Base-by-base conservation (phyloP, 2,888 invertebrate genomes). In the Cosmopolites sordidus region DNA sequence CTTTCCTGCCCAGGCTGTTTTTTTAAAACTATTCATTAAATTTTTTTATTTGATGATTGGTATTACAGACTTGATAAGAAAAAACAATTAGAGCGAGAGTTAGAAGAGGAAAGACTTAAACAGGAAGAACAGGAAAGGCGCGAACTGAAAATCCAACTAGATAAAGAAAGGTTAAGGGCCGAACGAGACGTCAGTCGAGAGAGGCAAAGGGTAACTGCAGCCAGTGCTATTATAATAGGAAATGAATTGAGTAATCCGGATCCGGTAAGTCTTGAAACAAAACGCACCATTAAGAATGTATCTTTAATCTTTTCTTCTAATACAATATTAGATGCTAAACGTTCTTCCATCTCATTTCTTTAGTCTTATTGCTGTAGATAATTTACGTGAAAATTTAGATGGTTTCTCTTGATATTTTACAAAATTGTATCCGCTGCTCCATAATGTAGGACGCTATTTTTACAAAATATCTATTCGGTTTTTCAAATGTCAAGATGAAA, bases 201-300 rank as follows among this genome's bases (percentile, higher is more conserved):
- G 56, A 66, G 66, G 58, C 75, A 75, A 49, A 69, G 65, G 57
- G 65, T 71, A 39, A 66, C 66, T 50, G 72, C 72, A 30, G 75
- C 79, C 40, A 73, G 79, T 50, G 81, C 83, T 50, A 74, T 86
- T 57, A 79, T 89, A 51, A 65, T 65, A 54, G 87, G 84, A 58
- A 81, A 79, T 50, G 85, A 86, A 65, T 71, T 83, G 41, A 73
- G 78, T 43, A 83, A 82, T 72, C 78, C 82, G 37, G 84, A 87
- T 78, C 84, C 84, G 40, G 85, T 86, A 74, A 77, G 79, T 73
- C 27, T 17, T n/a, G n/a, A n/a, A n/a, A n/a, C n/a, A n/a, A n/a
- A n/a, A n/a, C n/a, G n/a, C n/a, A n/a, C n/a, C n/a, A n/a, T n/a
- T n/a, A n/a, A n/a, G 16, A 6, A 30, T 56, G 8, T 43, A 9